These are phyloP conservation scores for Nycteola revayana DNA, from an alignment of 2,888 invertebrate species.

Conservation along the genomic window DNA sequence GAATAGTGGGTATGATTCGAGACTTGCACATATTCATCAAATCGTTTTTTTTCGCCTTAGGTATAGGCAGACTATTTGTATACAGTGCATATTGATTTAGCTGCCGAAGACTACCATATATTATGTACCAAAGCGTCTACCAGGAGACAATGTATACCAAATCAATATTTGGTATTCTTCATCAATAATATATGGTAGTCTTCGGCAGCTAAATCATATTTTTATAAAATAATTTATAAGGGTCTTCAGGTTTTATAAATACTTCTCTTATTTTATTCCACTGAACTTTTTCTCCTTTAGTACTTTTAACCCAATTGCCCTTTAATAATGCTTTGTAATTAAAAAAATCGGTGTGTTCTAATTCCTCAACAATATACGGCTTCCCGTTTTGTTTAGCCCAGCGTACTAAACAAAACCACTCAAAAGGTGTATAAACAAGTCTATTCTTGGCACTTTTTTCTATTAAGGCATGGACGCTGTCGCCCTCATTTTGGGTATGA, in stretches of 20 bases:
- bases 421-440: constrained; percentile 1
- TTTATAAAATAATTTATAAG: not conserved
- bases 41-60: not conserved
- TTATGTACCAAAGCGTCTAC: not conserved
- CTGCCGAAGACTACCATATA: no score
- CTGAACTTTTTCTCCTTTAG: not conserved
- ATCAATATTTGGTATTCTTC: not conserved
- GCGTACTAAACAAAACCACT: not conserved
- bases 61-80: not conserved
- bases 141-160: not conserved
- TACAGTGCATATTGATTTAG: not conserved
- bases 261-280: constrained; percentile 1
- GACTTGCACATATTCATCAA: not conserved
- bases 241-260: not conserved
- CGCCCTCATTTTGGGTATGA: constrained; percentile 2
- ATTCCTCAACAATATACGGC: not conserved
- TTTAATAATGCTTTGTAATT: not conserved
- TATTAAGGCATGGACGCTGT: constrained; percentile 1
- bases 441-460: not conserved
- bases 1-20: not conserved
- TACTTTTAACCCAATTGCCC: not conserved
- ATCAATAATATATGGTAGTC: not conserved
- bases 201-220: not conserved
- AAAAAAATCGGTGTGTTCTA: not conserved
- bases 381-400: constrained; percentile 2